Base-by-base conservation (phyloP, 1,140 invertebrate species). In the Zaprionus taronus region DNA sequence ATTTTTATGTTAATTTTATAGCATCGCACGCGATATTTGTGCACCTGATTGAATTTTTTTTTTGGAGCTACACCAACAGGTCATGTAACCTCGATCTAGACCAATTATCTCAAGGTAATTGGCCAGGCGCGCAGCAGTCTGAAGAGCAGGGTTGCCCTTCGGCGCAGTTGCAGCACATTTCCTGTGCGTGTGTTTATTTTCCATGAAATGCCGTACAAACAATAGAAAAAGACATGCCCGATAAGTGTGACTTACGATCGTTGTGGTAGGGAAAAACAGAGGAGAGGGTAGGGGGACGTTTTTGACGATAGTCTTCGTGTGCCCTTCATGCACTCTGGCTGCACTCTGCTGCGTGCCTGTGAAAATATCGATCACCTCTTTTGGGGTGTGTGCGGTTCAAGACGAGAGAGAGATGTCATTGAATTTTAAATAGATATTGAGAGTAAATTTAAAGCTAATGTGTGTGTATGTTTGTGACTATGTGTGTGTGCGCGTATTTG, bases 41-140 rank as follows among this genome's bases (percentile, higher is more conserved):
- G 26, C 20, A 24, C 31, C 31, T 20, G n/a, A 28, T 67, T 47
- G 53, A 15, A 31, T n/a, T 34, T 11, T 57, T 17, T 31, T 4
- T 60, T 69, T 63, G 22, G 36, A 31, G 17, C 14, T 36, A 20
- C n/a, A 62, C 58, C 64, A n/a, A 11, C 36, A 55, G 68, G 61
- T 75, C 47, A 24, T 44, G 69, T 79, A 86, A 85, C 83, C 90
- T 91, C 90, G 90, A 91, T 87, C 90, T 91, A 91, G 81, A 91
- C 90, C 90, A 91, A 91, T 91, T 91, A 91, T 91, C 90, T 83
- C 90, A 91, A 91, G 90, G 90, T 87, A 91, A 79, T 73, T 76
- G 51, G 61, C 53, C 76, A 83, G 90, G 90, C 90, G 85, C 81
- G 61, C 90, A 91, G 78, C 61, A 56, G 9, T n/a, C 17, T 17